Percentiles rank a stretch among this genome's conserved stretches.
phyloP scores from a whole-genome alignment of 2,888 invertebrate genomes.

The Agrilus mali region DNA sequence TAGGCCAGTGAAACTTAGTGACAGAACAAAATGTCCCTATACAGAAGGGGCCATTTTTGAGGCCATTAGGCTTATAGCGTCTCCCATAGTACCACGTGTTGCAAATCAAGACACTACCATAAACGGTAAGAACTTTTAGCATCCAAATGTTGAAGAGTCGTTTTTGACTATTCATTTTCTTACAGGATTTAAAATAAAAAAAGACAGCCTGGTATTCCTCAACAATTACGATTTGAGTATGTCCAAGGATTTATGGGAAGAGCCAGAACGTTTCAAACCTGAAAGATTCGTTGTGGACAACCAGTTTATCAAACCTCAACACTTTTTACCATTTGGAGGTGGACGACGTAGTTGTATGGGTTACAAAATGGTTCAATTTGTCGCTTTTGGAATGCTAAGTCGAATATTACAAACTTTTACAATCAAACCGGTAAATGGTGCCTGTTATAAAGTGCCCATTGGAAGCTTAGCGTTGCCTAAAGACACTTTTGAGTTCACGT shows the following conservation, averaged over 20 bases:
- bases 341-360: constrained; percentile 55
- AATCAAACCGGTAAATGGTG: constrained; percentile 33
- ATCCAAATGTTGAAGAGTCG: no score
- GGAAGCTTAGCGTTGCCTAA: constrained; percentile 42
- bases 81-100: constrained; percentile 55
- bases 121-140: constrained; percentile 35
- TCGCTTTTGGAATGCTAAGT: constrained; percentile 41
- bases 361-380: constrained; percentile 48
- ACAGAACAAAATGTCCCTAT: constrained; percentile 37
- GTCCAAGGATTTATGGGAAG: constrained; percentile 45
- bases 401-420: constrained; percentile 42
- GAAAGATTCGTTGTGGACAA: constrained; percentile 46
- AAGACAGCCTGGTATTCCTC: constrained; percentile 49
- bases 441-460: constrained; percentile 38
- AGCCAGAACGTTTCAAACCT: constrained; percentile 45
- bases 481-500: constrained; percentile 37
- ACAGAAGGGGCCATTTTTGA: constrained; percentile 48
- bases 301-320: constrained; percentile 43
- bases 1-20: constrained; percentile 22
- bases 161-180: constrained; percentile 10
- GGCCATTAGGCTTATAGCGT: constrained; percentile 47
- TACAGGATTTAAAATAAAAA: constrained; percentile 44
- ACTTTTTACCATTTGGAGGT: constrained; percentile 53
- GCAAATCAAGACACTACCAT: constrained; percentile 47
- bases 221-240: constrained; percentile 55